Evolutionary conservation across 2,113 vertebrate species (phyloP).

Genomic region (Phrynocephalus versicolor): DNA sequence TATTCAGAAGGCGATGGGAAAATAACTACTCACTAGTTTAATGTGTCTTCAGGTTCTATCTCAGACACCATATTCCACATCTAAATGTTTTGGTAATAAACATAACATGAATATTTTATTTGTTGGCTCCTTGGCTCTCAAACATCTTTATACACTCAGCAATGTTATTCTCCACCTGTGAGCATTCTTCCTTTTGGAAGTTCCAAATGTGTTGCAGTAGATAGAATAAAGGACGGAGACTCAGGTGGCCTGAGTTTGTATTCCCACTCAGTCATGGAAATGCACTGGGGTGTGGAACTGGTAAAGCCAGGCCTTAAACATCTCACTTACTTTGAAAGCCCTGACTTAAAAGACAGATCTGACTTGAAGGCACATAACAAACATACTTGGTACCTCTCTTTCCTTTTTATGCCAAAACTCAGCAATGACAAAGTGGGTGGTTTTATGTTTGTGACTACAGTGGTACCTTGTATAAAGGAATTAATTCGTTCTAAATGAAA

Average conservation of each 20-base stretch:
- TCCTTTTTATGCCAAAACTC: slow-evolving; percentile 5
- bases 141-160: slow-evolving; percentile 3
- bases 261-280: too few relatives aligned
- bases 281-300: too few relatives aligned
- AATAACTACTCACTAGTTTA: background rate
- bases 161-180: background rate
- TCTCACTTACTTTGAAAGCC: background rate
- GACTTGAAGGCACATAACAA: too few relatives aligned
- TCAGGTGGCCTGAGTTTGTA: too few relatives aligned
- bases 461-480: too few relatives aligned
- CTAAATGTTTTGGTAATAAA: slow-evolving; percentile 10
- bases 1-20: background rate
- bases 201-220: background rate
- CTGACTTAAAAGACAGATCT: slow-evolving; percentile 29
- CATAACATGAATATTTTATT: slow-evolving; percentile 11
- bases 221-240: too few relatives aligned
- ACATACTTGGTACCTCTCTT: slow-evolving; percentile 7
- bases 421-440: background rate
- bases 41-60: background rate
- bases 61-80: slow-evolving; percentile 4
- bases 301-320: slow-evolving; percentile 15
- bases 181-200: slow-evolving; percentile 13
- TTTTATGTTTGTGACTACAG: slow-evolving; percentile 20
- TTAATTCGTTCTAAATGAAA: too few relatives aligned
- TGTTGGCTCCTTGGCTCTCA: background rate